Percentiles rank a stretch among this genome's conserved stretches.
Evolutionary conservation across 1,140 invertebrate genomes (phyloP).

Genomic region (Drosophila jambulina): DNA sequence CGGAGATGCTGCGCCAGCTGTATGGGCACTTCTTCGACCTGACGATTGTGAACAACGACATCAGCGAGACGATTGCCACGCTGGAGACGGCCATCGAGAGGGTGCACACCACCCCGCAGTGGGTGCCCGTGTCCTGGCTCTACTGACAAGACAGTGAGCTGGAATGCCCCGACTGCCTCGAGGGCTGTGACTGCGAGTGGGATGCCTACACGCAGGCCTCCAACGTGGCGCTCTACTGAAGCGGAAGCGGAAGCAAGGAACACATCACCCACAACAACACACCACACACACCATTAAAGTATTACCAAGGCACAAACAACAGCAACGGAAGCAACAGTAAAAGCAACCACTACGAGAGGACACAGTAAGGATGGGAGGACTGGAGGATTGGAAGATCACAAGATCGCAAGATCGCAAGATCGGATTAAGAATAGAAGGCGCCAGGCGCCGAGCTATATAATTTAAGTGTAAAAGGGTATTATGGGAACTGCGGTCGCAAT

Average conservation of each 20-base stretch:
- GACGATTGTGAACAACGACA: conserved; percentile 99
- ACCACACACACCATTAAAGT: conserved; percentile 66
- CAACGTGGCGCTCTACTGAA: conserved; percentile 77
- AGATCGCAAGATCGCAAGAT: conserved; percentile 2
- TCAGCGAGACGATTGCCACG: conserved; percentile 98
- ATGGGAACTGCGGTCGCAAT: conserved; percentile 78
- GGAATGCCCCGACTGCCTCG: conserved; percentile 84
- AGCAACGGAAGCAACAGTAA: conserved; percentile 43
- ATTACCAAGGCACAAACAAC: conserved; percentile 77
- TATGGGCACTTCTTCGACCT: conserved; percentile 99
- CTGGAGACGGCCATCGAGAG: conserved; percentile 96
- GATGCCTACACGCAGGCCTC: conserved; percentile 82
- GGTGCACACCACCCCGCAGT: conserved; percentile 95
- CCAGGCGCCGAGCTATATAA: conserved; percentile 64
- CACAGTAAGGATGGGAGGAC: conserved; percentile 26
- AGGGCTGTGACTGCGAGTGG: conserved; percentile 85
- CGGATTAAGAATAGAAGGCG: conserved; percentile 42
- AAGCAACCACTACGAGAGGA: conserved; percentile 30
- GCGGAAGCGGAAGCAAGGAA: conserved; percentile 17
- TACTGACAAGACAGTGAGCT: conserved; percentile 91
- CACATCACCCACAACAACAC: conserved; percentile 28
- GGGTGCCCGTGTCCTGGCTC: conserved; percentile 97
- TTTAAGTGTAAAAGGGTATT: conserved; percentile 60
- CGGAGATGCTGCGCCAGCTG: conserved; percentile 96
- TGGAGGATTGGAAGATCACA: background rate